Conservation (phyloP, 2,797 vertebrate species). For the Amblyopsis hoosieri region DNA sequence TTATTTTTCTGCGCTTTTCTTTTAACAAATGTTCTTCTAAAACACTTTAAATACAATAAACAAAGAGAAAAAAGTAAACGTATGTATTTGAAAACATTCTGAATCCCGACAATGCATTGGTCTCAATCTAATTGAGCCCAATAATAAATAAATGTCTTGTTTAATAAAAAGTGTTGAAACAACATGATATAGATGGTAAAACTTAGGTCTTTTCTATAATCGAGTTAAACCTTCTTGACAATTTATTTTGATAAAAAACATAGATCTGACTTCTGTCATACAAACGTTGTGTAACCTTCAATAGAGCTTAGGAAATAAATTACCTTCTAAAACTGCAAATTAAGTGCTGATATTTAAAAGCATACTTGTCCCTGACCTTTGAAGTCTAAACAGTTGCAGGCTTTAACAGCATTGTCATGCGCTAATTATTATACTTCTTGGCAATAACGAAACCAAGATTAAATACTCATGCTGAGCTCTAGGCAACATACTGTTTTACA, state of each 20-base stretch:
- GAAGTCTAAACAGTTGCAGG: constrained; percentile 19
- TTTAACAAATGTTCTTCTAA: no score
- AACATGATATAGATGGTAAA: no score
- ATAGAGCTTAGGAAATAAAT: no score
- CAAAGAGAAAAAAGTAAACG: neutral
- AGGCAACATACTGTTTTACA: constrained; percentile 32
- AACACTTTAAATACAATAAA: neutral
- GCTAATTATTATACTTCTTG: constrained; percentile 37
- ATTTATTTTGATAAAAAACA: neutral
- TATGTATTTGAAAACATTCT: neutral
- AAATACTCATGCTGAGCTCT: constrained; percentile 33
- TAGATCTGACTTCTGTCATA: no score
- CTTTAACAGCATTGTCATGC: constrained; percentile 16
- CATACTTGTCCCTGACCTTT: constrained; percentile 25
- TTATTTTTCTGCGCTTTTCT: no score
- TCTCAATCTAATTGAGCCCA: no score
- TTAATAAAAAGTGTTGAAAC: no score
- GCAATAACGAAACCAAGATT: constrained; percentile 28
- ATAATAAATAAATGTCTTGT: no score
- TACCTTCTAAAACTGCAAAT: neutral
- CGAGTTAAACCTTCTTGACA: neutral
- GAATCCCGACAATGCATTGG: no score
- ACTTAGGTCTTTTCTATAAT: neutral
- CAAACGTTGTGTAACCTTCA: no score
- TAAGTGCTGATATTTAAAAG: constrained; percentile 16